Base-by-base conservation (phyloP, 2,797 vertebrate genomes). In the Scarus forsteni region DNA sequence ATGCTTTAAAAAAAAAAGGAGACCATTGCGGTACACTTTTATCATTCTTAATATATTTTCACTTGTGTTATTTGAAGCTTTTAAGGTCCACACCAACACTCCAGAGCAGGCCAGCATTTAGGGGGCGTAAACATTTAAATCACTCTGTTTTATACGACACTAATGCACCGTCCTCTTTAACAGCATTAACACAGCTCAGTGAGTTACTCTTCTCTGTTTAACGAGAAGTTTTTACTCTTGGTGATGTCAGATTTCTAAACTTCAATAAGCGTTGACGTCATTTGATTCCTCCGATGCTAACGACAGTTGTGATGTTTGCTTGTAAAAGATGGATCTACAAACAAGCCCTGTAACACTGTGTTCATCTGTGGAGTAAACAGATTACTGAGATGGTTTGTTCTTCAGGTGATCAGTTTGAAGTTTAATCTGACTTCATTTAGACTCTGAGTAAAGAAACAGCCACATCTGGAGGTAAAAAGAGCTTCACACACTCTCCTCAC, bases 381-480 rank as follows among this genome's bases (percentile, higher is more conserved):
- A 45, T 14, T 7, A 16, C 15, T 34, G 3, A 8, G 18, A 7
- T 27, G 14, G 42, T 16, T 15, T 10, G 7, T n/a, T 7, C 56
- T 45, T 18, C 8, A 1, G 7, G 6, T 12, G 3, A 6, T 43
- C 15, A 27, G 13, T 10, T 6, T 13, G 11, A 42, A 12, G 14
- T 51, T 10, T 39, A 39, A 39, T 49, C 8, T 1, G 7, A 40
- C 3, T 6, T n/a, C 16, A 57, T 19, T 34, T 19, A 5, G 46
- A 18, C 19, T 19, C 39, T 14, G 44, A 14, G 60, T 0, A 38
- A 44, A 40, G 64, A 75, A 34, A 19, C 34, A 51, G 27, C 36
- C 3, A 27, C 48, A 59, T 68, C 44, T 62, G 52, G 14, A 38
- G 52, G 57, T 16, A 14, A 54, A 49, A 65, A 65, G 45, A 66